These are phyloP conservation scores for Plagodis pulveraria DNA, from an alignment of 2,888 invertebrate genomes.

Conservation along the genomic window DNA sequence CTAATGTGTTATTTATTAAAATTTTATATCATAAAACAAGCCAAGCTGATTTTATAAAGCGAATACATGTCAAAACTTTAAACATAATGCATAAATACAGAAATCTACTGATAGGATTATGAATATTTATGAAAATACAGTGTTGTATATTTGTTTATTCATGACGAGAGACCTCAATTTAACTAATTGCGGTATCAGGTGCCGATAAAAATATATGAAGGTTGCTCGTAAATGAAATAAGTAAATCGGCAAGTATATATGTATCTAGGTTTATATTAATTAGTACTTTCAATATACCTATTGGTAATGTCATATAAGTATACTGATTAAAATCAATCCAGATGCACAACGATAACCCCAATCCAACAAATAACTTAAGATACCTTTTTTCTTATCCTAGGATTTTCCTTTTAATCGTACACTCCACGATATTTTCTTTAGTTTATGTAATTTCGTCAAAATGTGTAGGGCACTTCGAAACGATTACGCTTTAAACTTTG, in stretches of 20 bases:
- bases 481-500: constrained; percentile 21
- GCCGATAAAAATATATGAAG: constrained; percentile 47
- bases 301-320: too few relatives aligned
- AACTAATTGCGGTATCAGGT: constrained; percentile 55
- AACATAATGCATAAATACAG: constrained; percentile 63
- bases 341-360: too few relatives aligned
- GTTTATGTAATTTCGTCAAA: background rate
- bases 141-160: constrained; percentile 58
- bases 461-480: constrained; percentile 1
- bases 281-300: background rate
- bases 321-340: too few relatives aligned
- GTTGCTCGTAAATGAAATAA: constrained; percentile 38
- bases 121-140: constrained; percentile 60
- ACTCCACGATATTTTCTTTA: too few relatives aligned
- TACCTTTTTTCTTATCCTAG: too few relatives aligned
- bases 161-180: constrained; percentile 57
- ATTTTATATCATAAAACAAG: constrained; percentile 76
- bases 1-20: constrained; percentile 82
- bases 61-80: constrained; percentile 63
- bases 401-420: too few relatives aligned
- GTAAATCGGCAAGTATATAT: constrained; percentile 7
- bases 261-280: constrained; percentile 10
- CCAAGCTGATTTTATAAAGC: constrained; percentile 64
- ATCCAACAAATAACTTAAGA: too few relatives aligned
- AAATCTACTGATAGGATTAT: constrained; percentile 58